Evolutionary conservation across 2,888 invertebrate species (phyloP).

Genomic region (Drosophila stalkeri): DNA sequence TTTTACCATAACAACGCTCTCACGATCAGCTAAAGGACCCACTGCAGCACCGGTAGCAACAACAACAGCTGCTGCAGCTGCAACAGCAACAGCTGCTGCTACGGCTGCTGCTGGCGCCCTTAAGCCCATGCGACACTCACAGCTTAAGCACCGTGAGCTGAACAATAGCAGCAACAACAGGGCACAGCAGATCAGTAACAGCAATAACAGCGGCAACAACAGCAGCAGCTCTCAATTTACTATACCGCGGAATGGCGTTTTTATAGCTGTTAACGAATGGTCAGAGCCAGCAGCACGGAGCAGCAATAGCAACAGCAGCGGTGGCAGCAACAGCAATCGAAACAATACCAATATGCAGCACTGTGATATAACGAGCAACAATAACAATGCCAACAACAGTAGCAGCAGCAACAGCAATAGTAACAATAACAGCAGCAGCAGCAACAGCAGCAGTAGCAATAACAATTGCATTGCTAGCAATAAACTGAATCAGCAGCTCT

Average conservation of each 20-base stretch:
- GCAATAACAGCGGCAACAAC: slow-evolving; percentile 29
- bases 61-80: not conserved
- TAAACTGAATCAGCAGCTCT: slow-evolving; percentile 75
- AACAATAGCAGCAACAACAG: slow-evolving; percentile 26
- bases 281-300: slow-evolving; percentile 59
- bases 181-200: slow-evolving; percentile 19
- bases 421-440: slow-evolving; percentile 36
- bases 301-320: slow-evolving; percentile 44
- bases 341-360: slow-evolving; percentile 35
- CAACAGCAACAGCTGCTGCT: not conserved
- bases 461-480: slow-evolving; percentile 36
- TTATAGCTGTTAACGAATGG: slow-evolving; percentile 89
- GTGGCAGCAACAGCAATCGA: slow-evolving; percentile 46
- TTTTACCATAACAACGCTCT: slow-evolving; percentile 85
- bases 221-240: slow-evolving; percentile 69
- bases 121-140: slow-evolving; percentile 24
- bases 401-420: slow-evolving; percentile 39
- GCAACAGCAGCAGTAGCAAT: slow-evolving; percentile 39
- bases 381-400: slow-evolving; percentile 25
- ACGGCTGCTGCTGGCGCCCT: slow-evolving; percentile 2
- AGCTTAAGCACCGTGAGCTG: slow-evolving; percentile 11
- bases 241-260: slow-evolving; percentile 86
- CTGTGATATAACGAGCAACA: slow-evolving; percentile 16
- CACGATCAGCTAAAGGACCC: slow-evolving; percentile 70
- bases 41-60: slow-evolving; percentile 25